Evolutionary conservation across 2,888 invertebrate genomes (phyloP).

Genomic region (Seira ritae): DNA sequence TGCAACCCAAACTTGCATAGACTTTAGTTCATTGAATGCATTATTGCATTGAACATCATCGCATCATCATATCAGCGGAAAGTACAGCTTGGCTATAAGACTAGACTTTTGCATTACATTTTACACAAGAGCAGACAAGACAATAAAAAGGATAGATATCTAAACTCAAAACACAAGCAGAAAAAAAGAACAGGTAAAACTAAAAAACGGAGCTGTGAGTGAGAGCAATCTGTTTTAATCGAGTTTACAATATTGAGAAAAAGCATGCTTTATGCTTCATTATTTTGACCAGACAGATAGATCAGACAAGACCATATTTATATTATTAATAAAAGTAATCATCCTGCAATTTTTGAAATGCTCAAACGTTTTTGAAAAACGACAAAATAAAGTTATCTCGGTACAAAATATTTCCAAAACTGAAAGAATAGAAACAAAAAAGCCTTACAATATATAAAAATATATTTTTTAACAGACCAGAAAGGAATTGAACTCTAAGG

Average conservation of each 20-base stretch:
- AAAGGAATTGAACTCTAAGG: background rate
- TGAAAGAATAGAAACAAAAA: background rate
- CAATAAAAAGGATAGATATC: background rate
- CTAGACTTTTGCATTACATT: background rate
- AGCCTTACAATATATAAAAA: background rate
- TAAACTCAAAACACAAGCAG: conserved; percentile 21
- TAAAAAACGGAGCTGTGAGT: background rate
- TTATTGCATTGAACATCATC: background rate
- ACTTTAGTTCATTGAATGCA: no score
- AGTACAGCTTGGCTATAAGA: no score
- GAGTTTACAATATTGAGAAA: conserved; percentile 9
- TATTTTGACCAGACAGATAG: background rate
- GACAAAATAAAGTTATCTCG: background rate
- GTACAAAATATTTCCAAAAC: background rate
- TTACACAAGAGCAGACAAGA: background rate
- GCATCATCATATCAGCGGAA: background rate
- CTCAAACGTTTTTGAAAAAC: background rate
- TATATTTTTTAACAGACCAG: background rate
- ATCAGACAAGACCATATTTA: background rate
- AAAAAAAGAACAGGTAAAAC: conserved; percentile 29
- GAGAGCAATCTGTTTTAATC: conserved; percentile 39
- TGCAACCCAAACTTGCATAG: no score
- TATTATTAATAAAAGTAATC: background rate
- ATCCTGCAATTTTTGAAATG: background rate
- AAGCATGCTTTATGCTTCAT: conserved; percentile 11